Evolutionary conservation across 1,140 invertebrate species (phyloP), one percentile per base, ranked within the genome.

Genomic region (Phortica variegata): DNA sequence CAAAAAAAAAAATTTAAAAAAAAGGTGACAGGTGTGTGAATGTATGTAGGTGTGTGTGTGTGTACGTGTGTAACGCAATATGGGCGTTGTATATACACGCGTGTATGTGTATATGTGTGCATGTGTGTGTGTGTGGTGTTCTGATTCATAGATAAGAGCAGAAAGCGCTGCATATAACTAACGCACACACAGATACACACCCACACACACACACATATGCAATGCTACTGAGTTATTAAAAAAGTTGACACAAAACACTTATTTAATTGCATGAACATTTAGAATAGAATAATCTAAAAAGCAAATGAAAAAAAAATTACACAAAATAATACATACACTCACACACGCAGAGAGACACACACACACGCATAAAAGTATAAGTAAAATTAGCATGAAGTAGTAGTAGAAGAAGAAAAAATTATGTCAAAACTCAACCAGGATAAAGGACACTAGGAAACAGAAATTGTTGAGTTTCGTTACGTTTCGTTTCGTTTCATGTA

Each of bases 391-490:
- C 29, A 8, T n/a, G n/a, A 7, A 8, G 7, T n/a, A n/a, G 29
- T 31, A 31, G 29, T n/a, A 31, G 7, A 7, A 31, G n/a, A 60
- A 43, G 43, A 60, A 49, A 55, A 54, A 60, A 57, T 56, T n/a
- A n/a, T n/a, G n/a, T n/a, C n/a, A n/a, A n/a, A n/a, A n/a, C n/a
- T n/a, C n/a, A 66, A 65, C 62, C 56, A 52, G 62, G 58, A n/a
- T n/a, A n/a, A n/a, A n/a, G n/a, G n/a, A n/a, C n/a, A n/a, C n/a
- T n/a, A n/a, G n/a, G n/a, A n/a, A 58, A 60, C 66, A 66, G 62
- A 72, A 71, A 72, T 71, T 71, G 68, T 71, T 68, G 61, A 63
- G 68, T 71, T 71, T 71, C 66, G 68, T 71, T 68, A 60, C 60
- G 68, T 71, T 71, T n/a, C n/a, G n/a, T n/a, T n/a, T n/a, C n/a